A percentile compares a stretch with the other conserved stretches of the same genome.
Evolutionary conservation across 2,797 vertebrate genomes (phyloP).

Genomic region (Manis javanica): DNA sequence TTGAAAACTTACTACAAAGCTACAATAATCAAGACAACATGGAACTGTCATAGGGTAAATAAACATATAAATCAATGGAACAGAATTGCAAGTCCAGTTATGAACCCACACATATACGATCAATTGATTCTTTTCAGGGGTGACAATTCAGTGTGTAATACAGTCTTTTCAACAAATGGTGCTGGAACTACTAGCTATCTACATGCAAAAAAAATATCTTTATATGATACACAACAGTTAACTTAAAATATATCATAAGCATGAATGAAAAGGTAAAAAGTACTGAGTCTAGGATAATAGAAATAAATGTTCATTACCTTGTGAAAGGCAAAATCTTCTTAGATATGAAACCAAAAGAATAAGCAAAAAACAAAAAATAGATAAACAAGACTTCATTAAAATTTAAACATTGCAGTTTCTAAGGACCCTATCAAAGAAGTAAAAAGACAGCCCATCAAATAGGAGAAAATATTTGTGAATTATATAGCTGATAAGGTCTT

Average conservation of each 20-base stretch:
- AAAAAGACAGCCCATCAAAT: neutral
- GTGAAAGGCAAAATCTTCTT: neutral
- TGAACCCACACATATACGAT: neutral
- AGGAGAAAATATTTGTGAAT: neutral
- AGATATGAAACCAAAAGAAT: neutral
- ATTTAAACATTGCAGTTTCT: neutral
- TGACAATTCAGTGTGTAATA: neutral
- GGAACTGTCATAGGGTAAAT: neutral
- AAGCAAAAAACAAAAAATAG: neutral
- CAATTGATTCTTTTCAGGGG: neutral
- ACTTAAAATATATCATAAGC: neutral
- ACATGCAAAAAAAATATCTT: neutral
- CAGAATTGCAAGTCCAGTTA: neutral
- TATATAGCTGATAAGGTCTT: neutral
- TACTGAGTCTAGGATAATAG: neutral
- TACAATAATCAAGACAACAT: neutral
- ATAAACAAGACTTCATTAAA: neutral
- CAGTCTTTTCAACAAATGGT: neutral
- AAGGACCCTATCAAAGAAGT: neutral
- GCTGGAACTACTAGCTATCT: neutral
- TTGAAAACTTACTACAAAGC: neutral
- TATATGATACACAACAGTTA: neutral
- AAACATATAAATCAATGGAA: neutral
- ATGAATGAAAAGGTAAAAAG: neutral
- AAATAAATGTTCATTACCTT: neutral